A percentile compares a stretch with the other conserved stretches of the same genome.
Evolutionary conservation across 2,113 vertebrate genomes (phyloP).

Genomic region (Equus quagga): DNA sequence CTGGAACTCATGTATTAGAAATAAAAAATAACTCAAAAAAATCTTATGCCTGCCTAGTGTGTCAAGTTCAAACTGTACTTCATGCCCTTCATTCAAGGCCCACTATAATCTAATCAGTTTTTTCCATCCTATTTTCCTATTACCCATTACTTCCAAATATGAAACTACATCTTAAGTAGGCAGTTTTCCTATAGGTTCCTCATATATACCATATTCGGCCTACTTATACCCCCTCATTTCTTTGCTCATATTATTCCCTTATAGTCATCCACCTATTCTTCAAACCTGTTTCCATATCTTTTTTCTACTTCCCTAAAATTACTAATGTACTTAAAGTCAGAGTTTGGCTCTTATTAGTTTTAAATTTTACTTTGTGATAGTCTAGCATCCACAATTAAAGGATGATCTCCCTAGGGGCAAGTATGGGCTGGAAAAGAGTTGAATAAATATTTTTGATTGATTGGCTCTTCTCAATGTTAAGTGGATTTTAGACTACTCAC

Average conservation of each 20-base stretch:
- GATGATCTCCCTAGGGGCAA: not conserved
- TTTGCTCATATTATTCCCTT: not conserved
- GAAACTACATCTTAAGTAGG: not conserved
- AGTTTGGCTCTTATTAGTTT: not conserved
- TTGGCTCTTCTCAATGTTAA: not conserved
- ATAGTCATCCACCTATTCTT: slow-evolving; percentile 5
- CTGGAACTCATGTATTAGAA: not conserved
- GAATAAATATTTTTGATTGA: not conserved
- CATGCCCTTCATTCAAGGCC: not conserved
- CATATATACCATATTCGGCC: not conserved
- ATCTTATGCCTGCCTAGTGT: not conserved
- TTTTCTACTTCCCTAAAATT: not conserved
- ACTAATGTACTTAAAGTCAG: not conserved
- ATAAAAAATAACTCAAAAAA: not conserved
- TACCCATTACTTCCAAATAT: not conserved
- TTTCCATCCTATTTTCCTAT: not conserved
- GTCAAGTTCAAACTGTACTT: not conserved
- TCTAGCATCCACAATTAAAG: not conserved
- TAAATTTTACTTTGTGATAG: slow-evolving; percentile 14
- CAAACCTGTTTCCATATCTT: not conserved
- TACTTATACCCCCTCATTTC: not conserved
- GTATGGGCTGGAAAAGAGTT: not conserved
- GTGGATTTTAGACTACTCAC: slow-evolving; percentile 18
- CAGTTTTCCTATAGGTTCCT: not conserved
- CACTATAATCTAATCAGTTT: not conserved